Evolutionary conservation across 2,888 invertebrate genomes (phyloP).

Genomic region (Ochlodes sylvanus): DNA sequence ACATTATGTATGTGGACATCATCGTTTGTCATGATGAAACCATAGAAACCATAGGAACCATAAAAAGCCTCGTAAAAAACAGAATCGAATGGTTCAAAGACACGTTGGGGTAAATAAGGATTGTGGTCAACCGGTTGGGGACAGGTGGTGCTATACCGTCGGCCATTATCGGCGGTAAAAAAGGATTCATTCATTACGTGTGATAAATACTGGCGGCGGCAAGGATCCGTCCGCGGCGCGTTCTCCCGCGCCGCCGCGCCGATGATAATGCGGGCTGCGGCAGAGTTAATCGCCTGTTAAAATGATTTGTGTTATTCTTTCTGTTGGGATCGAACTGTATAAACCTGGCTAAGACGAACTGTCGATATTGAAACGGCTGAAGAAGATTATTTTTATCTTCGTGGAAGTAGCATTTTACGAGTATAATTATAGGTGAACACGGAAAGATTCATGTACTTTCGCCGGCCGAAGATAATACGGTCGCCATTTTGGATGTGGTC

Average conservation of each 20-base stretch:
- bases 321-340: not conserved
- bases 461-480: not conserved
- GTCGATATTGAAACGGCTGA: not conserved
- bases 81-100: not conserved
- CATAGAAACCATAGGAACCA: too few species aligned
- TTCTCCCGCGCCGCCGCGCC: conserved; percentile 58
- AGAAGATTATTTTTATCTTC: not conserved
- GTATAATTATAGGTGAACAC: not conserved
- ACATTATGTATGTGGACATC: too few species aligned
- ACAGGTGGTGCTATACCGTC: conserved; percentile 48
- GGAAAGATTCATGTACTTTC: not conserved
- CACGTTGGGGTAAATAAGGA: not conserved
- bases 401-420: not conserved
- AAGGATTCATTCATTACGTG: conserved; percentile 64
- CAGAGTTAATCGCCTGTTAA: conserved; percentile 49
- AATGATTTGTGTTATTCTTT: conserved; percentile 19
- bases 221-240: conserved; percentile 57
- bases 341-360: not conserved
- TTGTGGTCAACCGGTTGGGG: not conserved
- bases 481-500: conserved; percentile 3
- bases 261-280: conserved; percentile 65
- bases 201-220: conserved; percentile 65
- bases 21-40: too few species aligned
- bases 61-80: too few species aligned
- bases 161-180: conserved; percentile 61